Conservation (phyloP, 2,888 invertebrate species). For the Lacanobia oleracea region DNA sequence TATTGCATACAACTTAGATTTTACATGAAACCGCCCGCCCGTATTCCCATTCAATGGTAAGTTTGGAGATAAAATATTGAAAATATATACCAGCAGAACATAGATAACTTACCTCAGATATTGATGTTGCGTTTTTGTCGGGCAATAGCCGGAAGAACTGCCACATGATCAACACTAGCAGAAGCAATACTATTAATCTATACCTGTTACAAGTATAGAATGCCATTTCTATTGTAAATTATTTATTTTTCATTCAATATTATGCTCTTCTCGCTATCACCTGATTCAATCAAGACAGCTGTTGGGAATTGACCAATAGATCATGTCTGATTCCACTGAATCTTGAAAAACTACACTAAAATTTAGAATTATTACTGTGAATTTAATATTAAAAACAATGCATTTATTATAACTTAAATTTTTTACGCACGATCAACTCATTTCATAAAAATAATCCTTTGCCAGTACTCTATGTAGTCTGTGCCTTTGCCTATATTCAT, state of each 20-base stretch:
- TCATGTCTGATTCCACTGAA: slow-evolving; percentile 7
- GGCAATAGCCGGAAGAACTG: slow-evolving; percentile 83
- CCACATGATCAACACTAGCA: slow-evolving; percentile 86
- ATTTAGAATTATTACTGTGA: slow-evolving; percentile 5
- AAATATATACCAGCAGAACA: slow-evolving; percentile 4
- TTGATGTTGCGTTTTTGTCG: slow-evolving; percentile 70
- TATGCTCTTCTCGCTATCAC: slow-evolving; percentile 1
- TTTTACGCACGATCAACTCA: not conserved
- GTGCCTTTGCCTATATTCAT: no score
- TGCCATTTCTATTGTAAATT: slow-evolving; percentile 74
- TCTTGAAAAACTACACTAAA: not conserved
- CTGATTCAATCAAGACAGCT: slow-evolving; percentile 24
- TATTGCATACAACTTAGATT: not conserved
- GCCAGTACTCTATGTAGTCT: no score
- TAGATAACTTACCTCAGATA: slow-evolving; percentile 75
- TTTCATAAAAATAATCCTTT: not conserved
- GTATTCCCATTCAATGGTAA: slow-evolving; percentile 31
- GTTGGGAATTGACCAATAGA: slow-evolving; percentile 3
- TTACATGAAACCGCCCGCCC: not conserved
- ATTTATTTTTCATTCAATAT: slow-evolving; percentile 43
- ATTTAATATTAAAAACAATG: slow-evolving; percentile 15
- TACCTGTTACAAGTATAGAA: slow-evolving; percentile 87
- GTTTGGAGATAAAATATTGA: slow-evolving; percentile 26
- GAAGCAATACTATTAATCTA: slow-evolving; percentile 82
- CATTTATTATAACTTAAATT: slow-evolving; percentile 23